Evolutionary conservation across 1,140 invertebrate species (phyloP).

Genomic region (Leptinotarsa lineolata): DNA sequence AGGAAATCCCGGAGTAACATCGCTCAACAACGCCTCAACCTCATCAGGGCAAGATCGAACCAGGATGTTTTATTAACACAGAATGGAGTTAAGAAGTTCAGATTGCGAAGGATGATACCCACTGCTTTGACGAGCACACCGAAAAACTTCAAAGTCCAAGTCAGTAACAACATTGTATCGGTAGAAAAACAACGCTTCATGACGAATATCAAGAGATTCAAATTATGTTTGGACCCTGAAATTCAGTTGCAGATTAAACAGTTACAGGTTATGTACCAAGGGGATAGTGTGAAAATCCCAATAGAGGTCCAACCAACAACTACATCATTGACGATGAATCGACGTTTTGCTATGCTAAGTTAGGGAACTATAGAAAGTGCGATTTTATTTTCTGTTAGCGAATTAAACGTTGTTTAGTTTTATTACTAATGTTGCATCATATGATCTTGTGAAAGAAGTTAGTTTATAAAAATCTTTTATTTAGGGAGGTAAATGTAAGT

Average conservation of each 20-base stretch:
- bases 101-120: not conserved
- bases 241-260: conserved; percentile 13
- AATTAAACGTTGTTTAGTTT: not conserved
- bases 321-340: not conserved
- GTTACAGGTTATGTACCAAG: not conserved
- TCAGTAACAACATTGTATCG: conserved; percentile 2
- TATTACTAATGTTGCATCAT: not conserved
- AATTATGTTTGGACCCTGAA: not conserved
- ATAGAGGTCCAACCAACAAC: not conserved
- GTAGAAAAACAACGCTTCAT: not conserved
- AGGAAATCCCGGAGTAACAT: not conserved
- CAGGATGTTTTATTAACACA: not conserved
- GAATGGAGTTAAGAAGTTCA: conserved; percentile 1
- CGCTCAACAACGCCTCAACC: conserved; percentile 11
- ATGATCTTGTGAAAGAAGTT: not conserved
- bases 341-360: not conserved
- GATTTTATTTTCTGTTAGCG: not conserved
- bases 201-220: not conserved
- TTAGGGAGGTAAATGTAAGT: not conserved
- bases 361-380: not conserved
- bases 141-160: conserved; percentile 10
- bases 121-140: not conserved
- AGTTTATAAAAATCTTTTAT: not conserved
- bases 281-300: not conserved
- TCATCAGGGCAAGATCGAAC: conserved; percentile 6